Percentiles rank a stretch among this genome's conserved stretches.
Evolutionary conservation across 1,140 invertebrate genomes (phyloP).

Genomic region (Brevipalpus yothersi): DNA sequence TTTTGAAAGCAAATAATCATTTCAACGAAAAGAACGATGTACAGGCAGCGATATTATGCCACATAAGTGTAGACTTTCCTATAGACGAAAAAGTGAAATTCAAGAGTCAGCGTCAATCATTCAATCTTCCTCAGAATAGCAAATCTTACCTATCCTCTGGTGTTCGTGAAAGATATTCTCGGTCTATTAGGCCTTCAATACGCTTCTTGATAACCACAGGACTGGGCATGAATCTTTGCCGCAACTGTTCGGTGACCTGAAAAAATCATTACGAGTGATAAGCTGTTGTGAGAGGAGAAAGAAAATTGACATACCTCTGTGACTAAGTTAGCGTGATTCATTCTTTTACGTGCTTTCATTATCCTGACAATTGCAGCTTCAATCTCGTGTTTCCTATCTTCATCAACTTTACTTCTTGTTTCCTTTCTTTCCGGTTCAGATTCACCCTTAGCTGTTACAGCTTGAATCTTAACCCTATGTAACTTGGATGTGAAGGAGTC

Average conservation of each 20-base stretch:
- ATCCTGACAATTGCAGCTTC: conserved; percentile 98
- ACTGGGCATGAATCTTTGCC: conserved; percentile 82
- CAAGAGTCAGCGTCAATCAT: neutral
- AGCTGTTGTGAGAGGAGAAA: neutral
- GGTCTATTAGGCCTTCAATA: conserved; percentile 94
- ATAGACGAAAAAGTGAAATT: conserved; percentile 16
- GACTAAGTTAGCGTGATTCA: conserved; percentile 81
- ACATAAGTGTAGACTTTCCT: conserved; percentile 79
- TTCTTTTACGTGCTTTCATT: conserved; percentile 92
- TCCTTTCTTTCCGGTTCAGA: conserved; percentile 93
- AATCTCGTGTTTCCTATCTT: conserved; percentile 49
- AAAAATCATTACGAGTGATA: neutral
- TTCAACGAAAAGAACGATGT: no score
- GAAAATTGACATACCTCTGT: conserved; percentile 37
- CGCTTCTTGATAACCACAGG: conserved; percentile 95
- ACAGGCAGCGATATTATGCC: conserved; percentile 31
- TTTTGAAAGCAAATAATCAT: no score
- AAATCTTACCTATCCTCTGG: conserved; percentile 53
- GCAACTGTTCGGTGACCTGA: conserved; percentile 78
- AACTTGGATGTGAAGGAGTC: conserved; percentile 94
- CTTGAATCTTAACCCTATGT: conserved; percentile 45
- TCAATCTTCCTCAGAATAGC: neutral
- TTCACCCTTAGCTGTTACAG: conserved; percentile 85
- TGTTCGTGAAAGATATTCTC: conserved; percentile 90
- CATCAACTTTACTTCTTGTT: conserved; percentile 91